phyloP scores from a whole-genome alignment of 2,888 invertebrate genomes.

The Strigamia transsilvanica region DNA sequence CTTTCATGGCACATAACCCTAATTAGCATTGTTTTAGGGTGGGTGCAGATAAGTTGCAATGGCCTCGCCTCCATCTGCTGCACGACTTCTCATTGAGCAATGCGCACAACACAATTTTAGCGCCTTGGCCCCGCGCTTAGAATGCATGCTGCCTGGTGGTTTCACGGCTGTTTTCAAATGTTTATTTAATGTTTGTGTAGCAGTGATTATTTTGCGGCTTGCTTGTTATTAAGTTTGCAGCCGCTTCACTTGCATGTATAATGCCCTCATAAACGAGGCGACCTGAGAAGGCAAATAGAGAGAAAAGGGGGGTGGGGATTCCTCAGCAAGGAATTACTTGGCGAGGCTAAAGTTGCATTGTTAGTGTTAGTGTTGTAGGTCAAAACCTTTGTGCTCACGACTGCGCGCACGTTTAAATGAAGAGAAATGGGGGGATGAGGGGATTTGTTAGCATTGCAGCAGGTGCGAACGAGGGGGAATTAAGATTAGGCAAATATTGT shows the following conservation, averaged over 20 bases:
- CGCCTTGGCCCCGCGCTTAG: slow-evolving; percentile 3
- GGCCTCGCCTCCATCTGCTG: slow-evolving; percentile 21
- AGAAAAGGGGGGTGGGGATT: not conserved
- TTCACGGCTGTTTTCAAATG: slow-evolving; percentile 30
- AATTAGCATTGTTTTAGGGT: slow-evolving; percentile 26
- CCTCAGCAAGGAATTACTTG: not conserved
- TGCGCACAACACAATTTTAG: slow-evolving; percentile 19
- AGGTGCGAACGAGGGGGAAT: not conserved
- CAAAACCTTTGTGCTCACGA: not conserved
- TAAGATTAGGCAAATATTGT: too few species aligned
- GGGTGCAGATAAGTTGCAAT: slow-evolving; percentile 15
- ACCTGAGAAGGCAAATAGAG: not conserved
- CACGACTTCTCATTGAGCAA: slow-evolving; percentile 30
- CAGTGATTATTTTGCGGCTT: slow-evolving; percentile 30
- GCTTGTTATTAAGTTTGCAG: slow-evolving; percentile 30
- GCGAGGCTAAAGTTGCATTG: slow-evolving; percentile 10
- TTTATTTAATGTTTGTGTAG: slow-evolving; percentile 30
- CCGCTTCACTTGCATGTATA: slow-evolving; percentile 30
- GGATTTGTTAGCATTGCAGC: not conserved
- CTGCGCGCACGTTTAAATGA: not conserved
- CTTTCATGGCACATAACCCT: slow-evolving; percentile 16
- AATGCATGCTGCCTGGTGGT: slow-evolving; percentile 12
- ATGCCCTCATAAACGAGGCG: slow-evolving; percentile 11
- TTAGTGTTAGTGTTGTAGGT: not conserved
- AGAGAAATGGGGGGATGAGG: not conserved